Base-by-base conservation (phyloP, 2,888 invertebrate species). In the Tiliacea aurago region DNA sequence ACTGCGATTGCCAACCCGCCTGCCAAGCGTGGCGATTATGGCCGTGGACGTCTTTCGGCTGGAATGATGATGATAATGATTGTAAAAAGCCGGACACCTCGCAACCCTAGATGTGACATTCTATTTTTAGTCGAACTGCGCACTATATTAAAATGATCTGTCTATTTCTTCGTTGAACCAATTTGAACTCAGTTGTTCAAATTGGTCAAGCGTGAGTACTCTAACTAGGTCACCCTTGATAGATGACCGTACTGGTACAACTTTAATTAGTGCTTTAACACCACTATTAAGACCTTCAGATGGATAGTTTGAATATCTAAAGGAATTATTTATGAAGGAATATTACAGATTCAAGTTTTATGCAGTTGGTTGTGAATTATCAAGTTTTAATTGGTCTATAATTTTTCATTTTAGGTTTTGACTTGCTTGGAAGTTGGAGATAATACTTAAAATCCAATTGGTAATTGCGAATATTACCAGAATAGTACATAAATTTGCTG, bases 141-240 rank as follows among this genome's bases (percentile, higher is more conserved):
- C 23, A 37, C 62, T 23, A 63, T 66, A 69, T 66, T 69, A 80
- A 76, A 84, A 76, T 80, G n/a, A 49, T 56, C 68, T n/a, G 70
- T 71, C 68, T 83, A 80, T 80, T 81, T 76, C 64, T 59, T 61
- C 59, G 67, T 59, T 78, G 78, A 72, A 80, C 71, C 59, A 84
- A 71, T 80, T 76, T 69, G 76, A 63, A 72, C 67, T 58, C 71
- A 66, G 86, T 79, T 84, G 86, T 72, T 59, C 58, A 69, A 82
- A 72, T 71, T 65, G 72, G 72, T 47, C 45, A 69, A 68, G 64
- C 47, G 59, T 84, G 69, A 71, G 78, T 81, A 59, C 58, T 51
- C n/a, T 71, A 90, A 85, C 76, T 90, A 73, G 90, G 91, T 87
- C 88, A 87, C 75, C 74, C 73, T 89, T 90, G 90, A 91, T 88